These are phyloP conservation scores for Coenonympha glycerion DNA, from an alignment of 2,888 invertebrate genomes.

Conservation along the genomic window DNA sequence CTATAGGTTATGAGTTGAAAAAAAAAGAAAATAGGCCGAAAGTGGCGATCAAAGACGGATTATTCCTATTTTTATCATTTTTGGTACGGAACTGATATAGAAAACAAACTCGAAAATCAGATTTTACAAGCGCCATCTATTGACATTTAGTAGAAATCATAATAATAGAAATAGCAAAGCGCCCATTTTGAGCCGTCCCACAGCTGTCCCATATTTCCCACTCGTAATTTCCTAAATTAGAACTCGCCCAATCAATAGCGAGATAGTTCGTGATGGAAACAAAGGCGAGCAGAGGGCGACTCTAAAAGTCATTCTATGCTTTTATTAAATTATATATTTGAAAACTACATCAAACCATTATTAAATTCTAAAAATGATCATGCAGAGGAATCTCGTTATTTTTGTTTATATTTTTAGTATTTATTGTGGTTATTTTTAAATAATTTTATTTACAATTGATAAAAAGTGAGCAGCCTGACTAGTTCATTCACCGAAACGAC, in stretches of 20 bases:
- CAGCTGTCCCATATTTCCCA: constrained; percentile 33
- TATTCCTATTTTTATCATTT: too few species aligned
- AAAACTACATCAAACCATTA: background rate
- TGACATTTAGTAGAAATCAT: constrained; percentile 37
- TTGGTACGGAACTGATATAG: too few species aligned
- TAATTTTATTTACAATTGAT: constrained; percentile 1
- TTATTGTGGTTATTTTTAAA: background rate
- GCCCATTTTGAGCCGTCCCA: constrained; percentile 42
- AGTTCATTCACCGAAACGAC: constrained; percentile 15
- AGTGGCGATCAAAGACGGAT: too few species aligned
- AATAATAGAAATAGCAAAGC: constrained; percentile 39
- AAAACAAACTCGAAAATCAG: background rate
- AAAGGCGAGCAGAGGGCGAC: constrained; percentile 51
- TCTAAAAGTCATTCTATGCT: constrained; percentile 35
- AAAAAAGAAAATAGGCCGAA: too few species aligned
- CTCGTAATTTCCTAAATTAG: constrained; percentile 43
- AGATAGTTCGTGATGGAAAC: constrained; percentile 15
- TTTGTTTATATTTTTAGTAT: background rate
- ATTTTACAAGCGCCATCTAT: constrained; percentile 50
- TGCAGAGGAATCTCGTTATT: background rate
- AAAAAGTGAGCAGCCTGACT: constrained; percentile 5
- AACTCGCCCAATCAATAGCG: constrained; percentile 54
- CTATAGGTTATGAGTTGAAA: too few species aligned
- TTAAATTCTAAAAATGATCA: background rate
- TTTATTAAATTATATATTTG: background rate